phyloP scores from a whole-genome alignment of 2,888 invertebrate species.

The Celastrina argiolus region DNA sequence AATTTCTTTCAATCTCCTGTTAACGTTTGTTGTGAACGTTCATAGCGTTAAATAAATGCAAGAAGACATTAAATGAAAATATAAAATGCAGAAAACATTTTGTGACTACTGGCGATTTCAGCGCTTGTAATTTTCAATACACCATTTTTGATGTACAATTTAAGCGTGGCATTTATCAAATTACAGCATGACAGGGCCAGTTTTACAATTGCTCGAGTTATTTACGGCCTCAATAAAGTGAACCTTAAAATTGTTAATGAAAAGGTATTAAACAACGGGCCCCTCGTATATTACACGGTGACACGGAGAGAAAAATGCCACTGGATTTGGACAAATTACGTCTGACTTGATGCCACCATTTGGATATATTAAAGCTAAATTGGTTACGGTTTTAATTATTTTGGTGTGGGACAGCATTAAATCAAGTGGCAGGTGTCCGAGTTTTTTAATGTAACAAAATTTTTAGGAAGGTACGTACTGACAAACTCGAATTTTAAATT shows the following conservation, averaged over 20 bases:
- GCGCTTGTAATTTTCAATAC: background rate
- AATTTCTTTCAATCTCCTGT: no score
- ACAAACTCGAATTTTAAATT: no score
- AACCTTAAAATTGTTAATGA: constrained; percentile 79
- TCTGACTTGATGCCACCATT: constrained; percentile 30
- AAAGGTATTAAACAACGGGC: constrained; percentile 72
- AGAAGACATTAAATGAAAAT: no score
- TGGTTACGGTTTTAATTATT: background rate
- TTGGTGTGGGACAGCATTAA: background rate
- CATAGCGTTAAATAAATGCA: no score
- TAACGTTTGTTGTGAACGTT: no score
- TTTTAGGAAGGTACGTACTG: background rate
- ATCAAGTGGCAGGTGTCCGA: constrained; percentile 10
- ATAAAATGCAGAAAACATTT: background rate
- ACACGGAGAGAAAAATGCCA: constrained; percentile 72
- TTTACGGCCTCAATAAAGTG: constrained; percentile 76
- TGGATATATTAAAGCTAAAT: constrained; percentile 15
- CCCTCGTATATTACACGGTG: constrained; percentile 74
- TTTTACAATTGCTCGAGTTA: constrained; percentile 62
- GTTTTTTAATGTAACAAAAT: background rate
- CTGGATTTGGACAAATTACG: constrained; percentile 67
- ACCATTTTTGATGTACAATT: constrained; percentile 24
- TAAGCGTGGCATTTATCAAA: constrained; percentile 51
- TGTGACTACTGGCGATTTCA: no score
- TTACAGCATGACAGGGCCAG: constrained; percentile 55